Base-by-base conservation (phyloP, 1,140 invertebrate genomes). In the Camponotus floridanus region DNA sequence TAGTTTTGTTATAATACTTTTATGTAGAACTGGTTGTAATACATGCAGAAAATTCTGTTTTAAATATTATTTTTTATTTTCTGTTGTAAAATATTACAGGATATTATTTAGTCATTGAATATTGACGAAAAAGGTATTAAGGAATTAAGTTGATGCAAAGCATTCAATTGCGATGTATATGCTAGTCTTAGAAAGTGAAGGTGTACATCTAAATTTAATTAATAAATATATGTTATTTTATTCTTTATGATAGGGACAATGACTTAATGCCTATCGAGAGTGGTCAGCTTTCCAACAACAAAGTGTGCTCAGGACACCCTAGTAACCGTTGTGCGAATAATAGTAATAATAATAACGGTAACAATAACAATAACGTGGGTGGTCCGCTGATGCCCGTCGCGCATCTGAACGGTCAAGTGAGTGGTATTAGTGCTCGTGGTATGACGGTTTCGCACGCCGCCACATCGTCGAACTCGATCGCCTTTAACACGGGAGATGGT, bases 241-340 rank as follows among this genome's bases (percentile, higher is more conserved):
- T 86, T 92, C 91, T 94, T 87, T 89, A 92, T 83, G 79, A 88
- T 92, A 95, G 94, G 92, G 94, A 95, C 91, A 95, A 93, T 94
- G 94, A 96, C 83, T 94, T 96, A 93, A 95, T 95, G 91, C 93
- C 95, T 92, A 94, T 95, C 93, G 95, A 96, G 92, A 94, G 95
- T 94, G 93, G 92, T 93, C 94, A 95, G 92, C 93, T 95, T 92
- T 94, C 93, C 94, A 95, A 94, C 94, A 95, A 90, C 92, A 95
- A 95, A 93, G 88, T 94, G 92, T 95, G 94, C 94, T 93, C 94
- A 79, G 94, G 94, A 94, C 94, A 95, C 93, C 95, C 95, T 91
- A 96, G 95, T 94, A 94, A 94, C 89, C 92, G 92, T 93, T 94
- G 93, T 93, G 92, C 92, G 86, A 94, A 94, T 92, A 94, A 94